These are phyloP conservation scores for Hucho hucho DNA, from an alignment of 2,113 vertebrate species.

Conservation along the genomic window DNA sequence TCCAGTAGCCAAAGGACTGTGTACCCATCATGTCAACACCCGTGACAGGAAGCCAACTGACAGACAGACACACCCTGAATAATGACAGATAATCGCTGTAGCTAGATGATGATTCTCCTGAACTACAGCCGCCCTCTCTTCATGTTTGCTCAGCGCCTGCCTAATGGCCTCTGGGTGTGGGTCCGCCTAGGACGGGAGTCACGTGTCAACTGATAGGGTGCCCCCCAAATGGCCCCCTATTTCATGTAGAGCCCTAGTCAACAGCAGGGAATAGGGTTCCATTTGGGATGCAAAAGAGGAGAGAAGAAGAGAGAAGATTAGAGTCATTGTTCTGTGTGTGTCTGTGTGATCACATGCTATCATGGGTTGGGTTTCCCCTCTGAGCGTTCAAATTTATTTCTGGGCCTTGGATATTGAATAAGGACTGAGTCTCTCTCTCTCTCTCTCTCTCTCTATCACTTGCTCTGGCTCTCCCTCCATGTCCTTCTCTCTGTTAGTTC, in stretches of 20 bases:
- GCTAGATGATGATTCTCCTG: too few species aligned
- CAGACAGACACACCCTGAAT: too few species aligned
- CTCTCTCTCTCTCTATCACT: constrained; percentile 1
- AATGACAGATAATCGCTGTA: too few species aligned
- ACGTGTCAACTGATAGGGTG: too few species aligned
- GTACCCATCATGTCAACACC: too few species aligned
- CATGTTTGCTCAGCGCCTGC: neutral
- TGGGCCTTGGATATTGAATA: neutral
- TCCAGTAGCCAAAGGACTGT: too few species aligned
- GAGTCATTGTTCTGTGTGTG: neutral
- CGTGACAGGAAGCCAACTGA: too few species aligned
- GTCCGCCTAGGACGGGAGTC: too few species aligned
- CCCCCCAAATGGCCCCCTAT: too few species aligned
- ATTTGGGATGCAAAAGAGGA: neutral
- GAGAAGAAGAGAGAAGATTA: neutral
- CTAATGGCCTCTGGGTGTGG: neutral
- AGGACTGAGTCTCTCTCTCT: neutral
- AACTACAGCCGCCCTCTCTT: too few species aligned
- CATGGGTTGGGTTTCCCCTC: constrained; percentile 3
- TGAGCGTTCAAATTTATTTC: neutral
- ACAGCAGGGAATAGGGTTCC: neutral
- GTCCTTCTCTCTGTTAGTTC: constrained; percentile 1
- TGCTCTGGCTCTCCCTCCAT: constrained; percentile 8
- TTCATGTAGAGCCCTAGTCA: too few species aligned
- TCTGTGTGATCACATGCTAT: neutral